Conservation (phyloP, 2,113 vertebrate species). For the Gila orcuttii region DNA sequence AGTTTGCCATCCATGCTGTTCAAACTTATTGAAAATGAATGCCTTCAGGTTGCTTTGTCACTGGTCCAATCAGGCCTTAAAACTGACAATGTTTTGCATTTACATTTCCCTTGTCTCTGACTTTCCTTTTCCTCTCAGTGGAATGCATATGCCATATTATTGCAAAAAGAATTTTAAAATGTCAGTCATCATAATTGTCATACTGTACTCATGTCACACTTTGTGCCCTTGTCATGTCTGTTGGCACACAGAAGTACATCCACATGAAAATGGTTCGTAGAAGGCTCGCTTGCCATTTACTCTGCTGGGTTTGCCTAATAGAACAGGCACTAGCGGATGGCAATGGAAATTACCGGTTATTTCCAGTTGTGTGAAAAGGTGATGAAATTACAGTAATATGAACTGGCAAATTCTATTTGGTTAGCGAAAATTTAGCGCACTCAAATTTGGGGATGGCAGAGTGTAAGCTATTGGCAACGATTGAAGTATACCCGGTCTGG, state of each 20-base stretch:
- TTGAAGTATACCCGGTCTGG: conserved; percentile 57
- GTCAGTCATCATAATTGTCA: neutral
- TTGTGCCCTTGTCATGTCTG: conserved; percentile 18
- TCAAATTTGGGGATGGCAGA: conserved; percentile 47
- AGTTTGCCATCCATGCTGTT: neutral
- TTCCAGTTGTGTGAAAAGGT: conserved; percentile 42
- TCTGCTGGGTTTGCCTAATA: conserved; percentile 30
- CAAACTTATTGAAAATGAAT: conserved; percentile 10
- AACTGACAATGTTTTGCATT: neutral
- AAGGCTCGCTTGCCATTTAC: conserved; percentile 28
- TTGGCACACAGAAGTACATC: neutral
- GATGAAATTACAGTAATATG: conserved; percentile 47
- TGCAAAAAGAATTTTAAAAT: conserved; percentile 13
- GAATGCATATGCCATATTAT: neutral
- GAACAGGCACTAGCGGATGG: conserved; percentile 31
- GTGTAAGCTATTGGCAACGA: conserved; percentile 49
- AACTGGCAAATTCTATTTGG: conserved; percentile 48
- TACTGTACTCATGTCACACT: conserved; percentile 5
- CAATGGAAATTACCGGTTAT: conserved; percentile 29
- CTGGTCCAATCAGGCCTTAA: too few relatives aligned
- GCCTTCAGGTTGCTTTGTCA: conserved; percentile 6
- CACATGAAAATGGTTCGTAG: neutral
- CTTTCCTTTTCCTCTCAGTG: neutral
- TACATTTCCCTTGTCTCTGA: neutral
- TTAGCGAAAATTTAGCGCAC: conserved; percentile 47